Percentiles rank a stretch among this genome's conserved stretches.
Conservation (phyloP, 1,140 invertebrate genomes). For the Drosophila lacertosa region DNA sequence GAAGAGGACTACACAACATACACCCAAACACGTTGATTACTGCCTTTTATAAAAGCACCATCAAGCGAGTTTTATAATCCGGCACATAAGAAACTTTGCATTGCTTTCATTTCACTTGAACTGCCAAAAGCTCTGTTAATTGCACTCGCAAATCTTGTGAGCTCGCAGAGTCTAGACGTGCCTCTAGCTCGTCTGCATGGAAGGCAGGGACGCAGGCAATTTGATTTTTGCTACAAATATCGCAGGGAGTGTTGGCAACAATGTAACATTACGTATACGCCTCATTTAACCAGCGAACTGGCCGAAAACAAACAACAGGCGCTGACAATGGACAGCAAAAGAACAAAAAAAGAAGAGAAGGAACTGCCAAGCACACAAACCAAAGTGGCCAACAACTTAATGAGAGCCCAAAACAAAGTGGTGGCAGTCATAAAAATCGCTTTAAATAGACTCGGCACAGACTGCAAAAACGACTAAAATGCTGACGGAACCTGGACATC, state of each 20-base stretch:
- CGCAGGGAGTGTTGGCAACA: slow-evolving; percentile 20
- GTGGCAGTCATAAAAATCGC: slow-evolving; percentile 62
- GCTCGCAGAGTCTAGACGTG: slow-evolving; percentile 18
- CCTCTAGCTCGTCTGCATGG: background rate
- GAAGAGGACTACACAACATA: no score
- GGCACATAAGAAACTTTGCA: background rate
- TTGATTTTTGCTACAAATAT: slow-evolving; percentile 9
- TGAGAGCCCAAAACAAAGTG: slow-evolving; percentile 34
- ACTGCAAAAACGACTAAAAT: slow-evolving; percentile 16
- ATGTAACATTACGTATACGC: slow-evolving; percentile 51
- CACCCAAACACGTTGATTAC: background rate
- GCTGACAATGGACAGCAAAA: slow-evolving; percentile 34
- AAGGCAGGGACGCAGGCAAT: background rate
- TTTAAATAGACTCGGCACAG: slow-evolving; percentile 61
- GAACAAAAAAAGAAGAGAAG: no score
- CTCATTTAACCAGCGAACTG: slow-evolving; percentile 47
- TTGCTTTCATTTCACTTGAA: background rate
- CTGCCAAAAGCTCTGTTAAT: slow-evolving; percentile 27
- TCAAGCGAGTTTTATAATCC: background rate
- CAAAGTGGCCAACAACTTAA: slow-evolving; percentile 1
- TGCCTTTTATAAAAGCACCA: background rate
- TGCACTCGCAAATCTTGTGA: slow-evolving; percentile 10
- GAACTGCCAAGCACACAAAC: slow-evolving; percentile 2
- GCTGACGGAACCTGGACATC: slow-evolving; percentile 17
- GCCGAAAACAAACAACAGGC: slow-evolving; percentile 45